A percentile compares a stretch with the other conserved stretches of the same genome.
These are phyloP conservation scores for Muscina levida DNA, from an alignment of 2,888 invertebrate genomes.

Conservation along the genomic window DNA sequence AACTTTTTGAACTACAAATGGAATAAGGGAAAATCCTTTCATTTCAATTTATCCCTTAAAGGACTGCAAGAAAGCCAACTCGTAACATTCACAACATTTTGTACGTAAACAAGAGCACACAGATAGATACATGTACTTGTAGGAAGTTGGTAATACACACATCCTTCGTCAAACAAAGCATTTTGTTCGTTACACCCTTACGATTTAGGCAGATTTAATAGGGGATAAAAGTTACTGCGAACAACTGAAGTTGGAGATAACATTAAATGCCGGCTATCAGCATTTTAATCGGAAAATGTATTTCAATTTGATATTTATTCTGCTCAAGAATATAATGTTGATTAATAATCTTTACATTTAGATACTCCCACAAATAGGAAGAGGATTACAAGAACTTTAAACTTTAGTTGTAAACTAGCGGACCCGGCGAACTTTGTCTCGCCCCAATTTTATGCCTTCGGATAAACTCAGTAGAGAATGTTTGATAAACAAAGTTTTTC, in stretches of 20 bases:
- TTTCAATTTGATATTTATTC: constrained; percentile 4
- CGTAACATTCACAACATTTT: not conserved
- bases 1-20: constrained; percentile 30
- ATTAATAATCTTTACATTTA: not conserved
- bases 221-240: too few species aligned
- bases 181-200: not conserved
- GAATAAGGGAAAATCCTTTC: constrained; percentile 17
- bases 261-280: not conserved
- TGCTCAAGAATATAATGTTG: not conserved
- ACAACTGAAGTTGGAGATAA: too few species aligned
- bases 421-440: too few species aligned
- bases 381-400: not conserved
- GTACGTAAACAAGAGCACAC: constrained; percentile 1
- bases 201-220: too few species aligned
- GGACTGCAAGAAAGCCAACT: too few species aligned
- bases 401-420: too few species aligned
- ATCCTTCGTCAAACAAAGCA: too few species aligned
- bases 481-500: too few species aligned
- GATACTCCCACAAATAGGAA: not conserved
- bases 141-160: too few species aligned
- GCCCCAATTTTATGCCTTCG: too few species aligned
- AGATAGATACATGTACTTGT: not conserved
- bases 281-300: not conserved
- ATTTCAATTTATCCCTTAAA: not conserved
- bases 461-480: too few species aligned